Evolutionary conservation across 2,113 vertebrate species (phyloP).

Genomic region (Misgurnus anguillicaudatus): DNA sequence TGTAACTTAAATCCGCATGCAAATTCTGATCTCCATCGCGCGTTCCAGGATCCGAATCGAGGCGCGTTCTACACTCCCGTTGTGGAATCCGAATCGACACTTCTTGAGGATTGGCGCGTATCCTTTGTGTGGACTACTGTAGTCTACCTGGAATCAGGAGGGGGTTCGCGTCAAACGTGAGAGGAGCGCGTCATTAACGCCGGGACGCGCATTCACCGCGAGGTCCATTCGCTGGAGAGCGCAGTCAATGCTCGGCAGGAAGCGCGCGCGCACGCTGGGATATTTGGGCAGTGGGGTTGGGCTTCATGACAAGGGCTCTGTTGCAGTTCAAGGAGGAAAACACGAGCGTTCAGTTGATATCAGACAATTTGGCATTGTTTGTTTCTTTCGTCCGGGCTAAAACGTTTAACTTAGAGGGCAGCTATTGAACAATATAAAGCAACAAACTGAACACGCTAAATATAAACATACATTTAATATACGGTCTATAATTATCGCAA

Average conservation of each 20-base stretch:
- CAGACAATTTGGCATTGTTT: neutral
- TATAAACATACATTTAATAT: no score
- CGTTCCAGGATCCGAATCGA: slow-evolving; percentile 9
- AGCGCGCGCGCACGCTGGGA: slow-evolving; percentile 50
- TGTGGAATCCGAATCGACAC: slow-evolving; percentile 40
- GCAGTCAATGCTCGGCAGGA: slow-evolving; percentile 31
- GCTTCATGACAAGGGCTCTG: slow-evolving; percentile 51
- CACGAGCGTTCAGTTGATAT: neutral
- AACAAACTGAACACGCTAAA: neutral
- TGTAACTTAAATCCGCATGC: slow-evolving; percentile 48
- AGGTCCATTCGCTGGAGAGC: slow-evolving; percentile 42
- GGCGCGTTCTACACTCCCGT: slow-evolving; percentile 3
- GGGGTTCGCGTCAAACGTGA: slow-evolving; percentile 58
- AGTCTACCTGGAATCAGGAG: slow-evolving; percentile 10
- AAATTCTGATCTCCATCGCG: slow-evolving; percentile 12
- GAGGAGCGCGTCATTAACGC: slow-evolving; percentile 44
- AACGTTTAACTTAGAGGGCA: neutral
- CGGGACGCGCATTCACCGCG: slow-evolving; percentile 56
- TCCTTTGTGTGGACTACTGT: slow-evolving; percentile 67
- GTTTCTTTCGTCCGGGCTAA: neutral
- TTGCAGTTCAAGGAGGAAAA: slow-evolving; percentile 4
- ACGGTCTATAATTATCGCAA: neutral
- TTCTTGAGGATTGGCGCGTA: slow-evolving; percentile 37
- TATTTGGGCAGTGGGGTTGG: slow-evolving; percentile 64
- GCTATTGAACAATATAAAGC: neutral